These are phyloP conservation scores for Propithecus perrieri DNA, from an alignment of 2,797 vertebrate genomes.

Conservation along the genomic window DNA sequence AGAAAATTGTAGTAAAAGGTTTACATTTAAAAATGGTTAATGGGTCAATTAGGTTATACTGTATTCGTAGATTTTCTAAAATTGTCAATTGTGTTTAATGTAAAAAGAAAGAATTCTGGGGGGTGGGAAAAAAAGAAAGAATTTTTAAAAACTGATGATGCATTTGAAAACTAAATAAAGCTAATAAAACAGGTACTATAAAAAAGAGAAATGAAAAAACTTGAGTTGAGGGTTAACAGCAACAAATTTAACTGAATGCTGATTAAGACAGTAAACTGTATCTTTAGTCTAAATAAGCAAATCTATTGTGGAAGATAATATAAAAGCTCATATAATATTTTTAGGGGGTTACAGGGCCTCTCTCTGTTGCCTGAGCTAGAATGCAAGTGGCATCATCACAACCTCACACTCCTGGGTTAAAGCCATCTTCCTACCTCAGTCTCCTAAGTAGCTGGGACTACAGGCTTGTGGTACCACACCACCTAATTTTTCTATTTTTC, in stretches of 20 bases:
- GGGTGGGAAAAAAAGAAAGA: neutral
- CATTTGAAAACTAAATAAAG: neutral
- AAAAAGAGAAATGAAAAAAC: neutral
- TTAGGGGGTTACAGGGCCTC: neutral
- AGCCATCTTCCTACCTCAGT: neutral
- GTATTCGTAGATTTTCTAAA: neutral
- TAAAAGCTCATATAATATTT: neutral
- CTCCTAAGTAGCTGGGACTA: neutral
- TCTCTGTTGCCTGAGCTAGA: neutral
- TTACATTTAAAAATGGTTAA: neutral
- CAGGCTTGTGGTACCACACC: neutral
- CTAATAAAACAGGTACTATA: neutral
- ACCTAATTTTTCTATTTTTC: neutral
- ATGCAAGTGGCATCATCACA: neutral
- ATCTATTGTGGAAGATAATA: conserved; percentile 11
- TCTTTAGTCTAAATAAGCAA: conserved; percentile 5
- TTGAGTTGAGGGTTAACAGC: neutral
- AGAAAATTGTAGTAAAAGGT: neutral
- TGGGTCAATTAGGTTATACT: neutral
- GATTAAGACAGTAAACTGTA: neutral
- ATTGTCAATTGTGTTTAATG: neutral
- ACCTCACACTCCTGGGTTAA: neutral
- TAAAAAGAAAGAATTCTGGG: neutral
- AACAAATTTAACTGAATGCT: neutral
- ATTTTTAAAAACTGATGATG: neutral